These are phyloP conservation scores for Campylomormyrus numenius DNA, from an alignment of 2,113 vertebrate species.

Conservation along the genomic window DNA sequence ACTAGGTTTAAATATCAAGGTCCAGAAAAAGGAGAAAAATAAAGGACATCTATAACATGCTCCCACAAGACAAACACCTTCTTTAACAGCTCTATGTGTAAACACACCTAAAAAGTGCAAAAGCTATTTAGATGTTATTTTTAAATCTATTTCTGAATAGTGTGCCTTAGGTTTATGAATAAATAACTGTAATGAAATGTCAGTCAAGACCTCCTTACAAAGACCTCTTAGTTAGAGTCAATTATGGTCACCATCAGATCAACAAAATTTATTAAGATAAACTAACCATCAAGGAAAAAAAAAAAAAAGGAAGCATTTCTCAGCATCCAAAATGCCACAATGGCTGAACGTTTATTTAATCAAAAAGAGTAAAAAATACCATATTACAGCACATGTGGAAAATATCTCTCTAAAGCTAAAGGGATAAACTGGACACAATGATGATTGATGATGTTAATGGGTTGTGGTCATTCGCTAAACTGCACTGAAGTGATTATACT, in stretches of 20 bases:
- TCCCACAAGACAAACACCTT: neutral
- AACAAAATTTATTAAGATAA: neutral
- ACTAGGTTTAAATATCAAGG: neutral
- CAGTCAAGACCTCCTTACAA: neutral
- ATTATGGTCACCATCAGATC: neutral
- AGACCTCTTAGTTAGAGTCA: neutral
- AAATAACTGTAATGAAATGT: neutral
- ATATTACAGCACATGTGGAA: neutral
- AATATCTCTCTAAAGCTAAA: neutral
- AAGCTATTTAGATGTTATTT: neutral
- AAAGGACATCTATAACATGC: neutral
- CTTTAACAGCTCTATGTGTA: neutral
- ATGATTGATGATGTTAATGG: neutral
- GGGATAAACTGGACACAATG: neutral
- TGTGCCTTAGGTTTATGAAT: neutral
- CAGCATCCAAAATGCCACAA: neutral
- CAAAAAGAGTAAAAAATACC: neutral
- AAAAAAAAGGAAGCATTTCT: neutral
- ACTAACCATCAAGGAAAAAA: neutral
- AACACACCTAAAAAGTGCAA: neutral
- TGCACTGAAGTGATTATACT: neutral
- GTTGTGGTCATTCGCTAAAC: neutral
- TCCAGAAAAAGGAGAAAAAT: neutral
- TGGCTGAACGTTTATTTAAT: neutral
- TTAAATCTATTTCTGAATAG: neutral